Percentiles rank a stretch among this genome's conserved stretches.
phyloP scores from a whole-genome alignment of 2,113 vertebrate genomes.

The Otolemur garnettii region DNA sequence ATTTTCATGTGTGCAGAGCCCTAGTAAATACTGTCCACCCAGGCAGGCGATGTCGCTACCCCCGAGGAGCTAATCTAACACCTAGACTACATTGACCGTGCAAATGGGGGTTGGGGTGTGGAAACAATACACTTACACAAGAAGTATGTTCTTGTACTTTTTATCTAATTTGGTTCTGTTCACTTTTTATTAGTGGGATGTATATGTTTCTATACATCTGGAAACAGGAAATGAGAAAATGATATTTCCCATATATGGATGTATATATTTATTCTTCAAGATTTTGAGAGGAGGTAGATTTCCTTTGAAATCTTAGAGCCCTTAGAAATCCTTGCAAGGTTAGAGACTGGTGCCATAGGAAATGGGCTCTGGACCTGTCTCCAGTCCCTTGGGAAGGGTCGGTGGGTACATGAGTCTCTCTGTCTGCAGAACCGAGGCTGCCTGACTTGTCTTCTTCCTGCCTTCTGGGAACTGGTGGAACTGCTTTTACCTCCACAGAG shows the following conservation, averaged over 20 bases:
- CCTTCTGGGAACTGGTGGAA: not conserved
- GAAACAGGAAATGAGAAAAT: not conserved
- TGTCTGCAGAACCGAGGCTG: not conserved
- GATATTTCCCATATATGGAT: too few species aligned
- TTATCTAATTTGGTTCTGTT: not conserved
- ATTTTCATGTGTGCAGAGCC: not conserved
- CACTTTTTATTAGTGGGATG: not conserved
- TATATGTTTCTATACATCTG: not conserved
- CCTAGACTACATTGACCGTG: not conserved
- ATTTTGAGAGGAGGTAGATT: not conserved
- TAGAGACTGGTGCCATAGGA: not conserved
- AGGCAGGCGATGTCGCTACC: not conserved
- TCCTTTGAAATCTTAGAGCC: not conserved
- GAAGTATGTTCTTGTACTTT: not conserved
- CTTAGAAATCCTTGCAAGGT: not conserved
- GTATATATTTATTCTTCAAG: not conserved
- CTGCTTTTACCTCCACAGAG: not conserved
- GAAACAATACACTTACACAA: not conserved
- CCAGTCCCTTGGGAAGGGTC: not conserved
- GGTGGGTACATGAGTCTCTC: not conserved
- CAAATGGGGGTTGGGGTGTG: not conserved
- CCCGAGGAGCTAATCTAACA: not conserved
- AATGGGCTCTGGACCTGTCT: not conserved
- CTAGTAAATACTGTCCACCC: not conserved
- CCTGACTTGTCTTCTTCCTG: not conserved